Base-by-base conservation (phyloP, 2,797 vertebrate species). In the Sylvilagus floridanus region DNA sequence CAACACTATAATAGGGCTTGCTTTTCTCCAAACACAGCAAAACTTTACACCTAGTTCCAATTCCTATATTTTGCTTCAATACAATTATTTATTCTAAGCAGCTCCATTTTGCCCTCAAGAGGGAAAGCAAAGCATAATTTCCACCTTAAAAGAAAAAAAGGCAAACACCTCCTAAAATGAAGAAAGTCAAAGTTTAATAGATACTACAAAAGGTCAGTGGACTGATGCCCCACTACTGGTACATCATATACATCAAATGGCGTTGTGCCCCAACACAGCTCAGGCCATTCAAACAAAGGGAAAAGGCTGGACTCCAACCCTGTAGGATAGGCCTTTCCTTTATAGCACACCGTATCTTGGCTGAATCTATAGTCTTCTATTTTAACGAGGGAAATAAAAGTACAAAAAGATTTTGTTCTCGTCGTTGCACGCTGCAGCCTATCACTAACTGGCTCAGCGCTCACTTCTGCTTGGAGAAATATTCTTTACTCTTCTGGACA, bases 401-500 rank as follows among this genome's bases (percentile, higher is more conserved):
- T 84, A 94, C 62, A 93, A 91, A 86, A 94, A 85, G 42, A 28
- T 77, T 97, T 97, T 97, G 93, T 97, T 98, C 83, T 97, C 95
- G 85, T 95, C 88, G 0, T 84, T 66, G 60, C n/a, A 71, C 77
- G 52, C 19, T 37, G 75, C 60, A 69, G 77, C 62, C 50, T 26
- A 16, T 47, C 32, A 89, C 82, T 92, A 90, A 75, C 83, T 84
- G 78, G 88, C 50, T 84, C 12, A 82, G 35, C 0, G 92, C 88
- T 98, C 98, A 99, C 97, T 99, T 98, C 97, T 99, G 99, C 98
- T 99, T 99, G 98, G 99, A 98, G 95, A 99, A 99, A 98, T 99
- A 99, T 87, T 99, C 99, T 99, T 99, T 99, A 97, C 99, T 99
- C 96, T 99, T 98, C 97, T 99, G 97, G 97, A 99, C 98, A 71